Evolutionary conservation across 1,140 invertebrate genomes (phyloP), one percentile per base, ranked within the genome.

Genomic region (Potamilus streckersoni): DNA sequence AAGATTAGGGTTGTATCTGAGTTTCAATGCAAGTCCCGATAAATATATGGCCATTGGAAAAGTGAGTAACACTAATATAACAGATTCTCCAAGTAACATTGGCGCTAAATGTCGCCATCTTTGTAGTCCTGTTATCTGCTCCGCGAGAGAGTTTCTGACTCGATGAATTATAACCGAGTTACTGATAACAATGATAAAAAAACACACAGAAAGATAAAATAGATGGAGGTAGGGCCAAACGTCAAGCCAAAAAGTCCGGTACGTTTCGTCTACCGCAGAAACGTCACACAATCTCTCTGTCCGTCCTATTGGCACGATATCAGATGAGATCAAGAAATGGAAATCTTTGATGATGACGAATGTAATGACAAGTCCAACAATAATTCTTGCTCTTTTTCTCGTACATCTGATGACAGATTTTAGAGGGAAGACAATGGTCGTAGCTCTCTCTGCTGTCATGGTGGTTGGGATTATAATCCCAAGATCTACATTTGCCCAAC

Each of bases 41-140:
- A 84, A 66, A 20, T 85, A 79, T 6, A 83, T 23, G 6, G 82
- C 77, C 67, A 85, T 85, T 1, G 85, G 85, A 74, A 82, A 85
- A 27, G 85, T 85, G 16, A 86, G 75, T 2, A 83, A 13, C 15
- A 84, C 72, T 27, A 86, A 67, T 0, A 81, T 71, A 20, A 82
- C 57, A 5, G 85, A 86, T 72, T 85, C 83, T n/a, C 80, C 82
- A 17, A 86, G 72, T 49, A 86, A 65, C 83, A 85, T 85, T 6
- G 78, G 78, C 31, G 68, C 49, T 1, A 73, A 69, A 38, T 68
- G 77, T 49, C 68, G 67, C 71, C 55, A 66, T 5, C 23, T 72
- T 62, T 77, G 65, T 16, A n/a, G 56, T 57, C 60, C 66, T 17
- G 8, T 20, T 17, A 66, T 56, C 17, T 72, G 70, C n/a, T 73